Evolutionary conservation across 2,888 invertebrate genomes (phyloP).

Genomic region (Stegana nigrithorax): DNA sequence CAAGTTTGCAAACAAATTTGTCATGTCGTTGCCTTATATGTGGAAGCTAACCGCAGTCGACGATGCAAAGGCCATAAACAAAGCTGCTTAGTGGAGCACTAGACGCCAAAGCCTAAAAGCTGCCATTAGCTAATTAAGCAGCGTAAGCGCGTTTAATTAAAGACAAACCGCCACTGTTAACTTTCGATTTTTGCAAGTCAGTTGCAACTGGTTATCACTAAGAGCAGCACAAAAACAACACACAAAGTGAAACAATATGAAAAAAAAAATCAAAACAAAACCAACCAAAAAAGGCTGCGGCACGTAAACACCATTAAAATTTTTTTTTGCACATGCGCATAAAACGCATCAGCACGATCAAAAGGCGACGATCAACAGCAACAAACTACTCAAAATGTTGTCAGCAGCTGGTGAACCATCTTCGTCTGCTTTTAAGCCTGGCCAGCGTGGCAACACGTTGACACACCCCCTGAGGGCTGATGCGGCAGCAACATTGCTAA

Average conservation of each 20-base stretch:
- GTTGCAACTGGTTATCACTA: too few species aligned
- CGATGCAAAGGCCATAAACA: not conserved
- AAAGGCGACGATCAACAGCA: not conserved
- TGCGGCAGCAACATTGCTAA: too few species aligned
- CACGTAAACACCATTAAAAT: constrained; percentile 64
- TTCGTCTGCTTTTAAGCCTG: too few species aligned
- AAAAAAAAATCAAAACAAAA: not conserved
- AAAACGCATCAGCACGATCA: constrained; percentile 29
- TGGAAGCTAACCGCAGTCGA: constrained; percentile 25
- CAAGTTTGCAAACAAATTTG: constrained; percentile 50
- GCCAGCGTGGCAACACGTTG: constrained; percentile 39
- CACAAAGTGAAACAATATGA: constrained; percentile 3
- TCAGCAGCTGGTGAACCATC: constrained; percentile 34
- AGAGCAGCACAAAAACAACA: too few species aligned
- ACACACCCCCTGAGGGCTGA: constrained; percentile 47
- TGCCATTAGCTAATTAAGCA: constrained; percentile 58
- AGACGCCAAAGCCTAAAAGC: not conserved
- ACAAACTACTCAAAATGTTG: constrained; percentile 20
- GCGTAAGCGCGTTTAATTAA: constrained; percentile 52
- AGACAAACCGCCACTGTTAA: constrained; percentile 27
- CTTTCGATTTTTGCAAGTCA: constrained; percentile 29
- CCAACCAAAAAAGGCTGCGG: too few species aligned
- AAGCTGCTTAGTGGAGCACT: too few species aligned
- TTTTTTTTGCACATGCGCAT: constrained; percentile 25
- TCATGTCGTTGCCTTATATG: constrained; percentile 52